These are phyloP conservation scores for Cotesia chilonis DNA, from an alignment of 1,140 invertebrate species.

Conservation along the genomic window DNA sequence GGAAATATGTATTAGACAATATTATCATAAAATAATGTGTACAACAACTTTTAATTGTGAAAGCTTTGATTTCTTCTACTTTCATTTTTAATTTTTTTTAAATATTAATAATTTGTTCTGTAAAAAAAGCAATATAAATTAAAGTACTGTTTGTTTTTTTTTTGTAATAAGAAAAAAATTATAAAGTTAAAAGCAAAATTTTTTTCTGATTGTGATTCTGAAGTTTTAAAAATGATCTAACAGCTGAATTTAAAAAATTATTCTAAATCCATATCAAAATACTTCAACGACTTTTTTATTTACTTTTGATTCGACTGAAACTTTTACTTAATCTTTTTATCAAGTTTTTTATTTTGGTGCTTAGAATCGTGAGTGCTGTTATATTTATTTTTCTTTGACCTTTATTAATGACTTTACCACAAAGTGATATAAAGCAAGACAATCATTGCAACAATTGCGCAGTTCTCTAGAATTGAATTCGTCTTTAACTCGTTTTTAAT, in stretches of 20 bases:
- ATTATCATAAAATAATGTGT: conserved; percentile 21
- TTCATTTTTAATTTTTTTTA: background rate
- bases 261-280: too few species aligned
- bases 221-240: too few species aligned
- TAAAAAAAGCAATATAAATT: too few species aligned
- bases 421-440: conserved; percentile 2
- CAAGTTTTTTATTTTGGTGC: background rate
- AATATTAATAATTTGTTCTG: too few species aligned
- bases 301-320: background rate
- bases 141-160: too few species aligned
- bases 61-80: conserved; percentile 11
- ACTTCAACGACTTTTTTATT: too few species aligned
- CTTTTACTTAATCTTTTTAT: background rate
- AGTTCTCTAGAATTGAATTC: background rate
- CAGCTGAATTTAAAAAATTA: too few species aligned
- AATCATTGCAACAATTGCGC: background rate
- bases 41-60: conserved; percentile 9
- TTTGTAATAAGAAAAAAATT: too few species aligned
- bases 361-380: conserved; percentile 10
- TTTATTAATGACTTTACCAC: background rate
- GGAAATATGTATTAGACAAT: background rate
- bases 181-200: too few species aligned
- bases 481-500: too few species aligned
- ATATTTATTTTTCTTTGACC: background rate
- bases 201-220: too few species aligned